Base-by-base conservation (phyloP, 2,797 vertebrate species). In the Epinephelus awoara region DNA sequence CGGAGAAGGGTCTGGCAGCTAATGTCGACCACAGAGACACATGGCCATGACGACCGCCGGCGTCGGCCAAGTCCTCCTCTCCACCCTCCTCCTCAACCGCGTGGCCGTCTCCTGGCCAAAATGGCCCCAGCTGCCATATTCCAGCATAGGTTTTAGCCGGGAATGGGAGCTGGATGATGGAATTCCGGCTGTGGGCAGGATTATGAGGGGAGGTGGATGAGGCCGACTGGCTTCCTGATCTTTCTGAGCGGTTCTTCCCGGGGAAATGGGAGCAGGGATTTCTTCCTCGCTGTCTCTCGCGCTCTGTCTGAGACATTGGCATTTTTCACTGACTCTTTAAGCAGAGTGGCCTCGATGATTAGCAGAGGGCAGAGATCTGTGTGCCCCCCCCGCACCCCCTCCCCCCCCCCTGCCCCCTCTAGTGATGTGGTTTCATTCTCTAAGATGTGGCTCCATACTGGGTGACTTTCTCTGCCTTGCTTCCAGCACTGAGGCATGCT, bases 91-190 rank as follows among this genome's bases (percentile, higher is more conserved):
- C 61, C 27, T 34, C 27, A 10, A 79, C 85, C 78, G 76, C 23
- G 27, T 49, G 79, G 70, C 70, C 86, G 49, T 82, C 82, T 85
- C 66, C 66, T n/a, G 85, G 90, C 91, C 89, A 91, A 91, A 85
- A 89, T 70, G 83, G 88, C 91, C 85, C 72, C 84, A 46, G 79
- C 88, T 88, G 87, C 83, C 82, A 44, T 92, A 84, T 88, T 88
- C 86, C 90, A 71, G 81, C 88, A 73, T 77, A 64, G 82, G 79
- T 90, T 94, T 34, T 86, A 89, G 84, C 79, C 13, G 80, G 69
- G 83, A 89, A 87, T 54, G 88, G 86, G 90, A 93, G 88, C 86
- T 74, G 88, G 87, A 91, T 89, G 92, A 90, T 87, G 90, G 88
- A 93, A 93, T 93, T 91, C 88, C 40, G 78, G 80, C 92, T 86